Evolutionary conservation across 2,797 vertebrate genomes (phyloP).

Genomic region (Phoeniculus purpureus): DNA sequence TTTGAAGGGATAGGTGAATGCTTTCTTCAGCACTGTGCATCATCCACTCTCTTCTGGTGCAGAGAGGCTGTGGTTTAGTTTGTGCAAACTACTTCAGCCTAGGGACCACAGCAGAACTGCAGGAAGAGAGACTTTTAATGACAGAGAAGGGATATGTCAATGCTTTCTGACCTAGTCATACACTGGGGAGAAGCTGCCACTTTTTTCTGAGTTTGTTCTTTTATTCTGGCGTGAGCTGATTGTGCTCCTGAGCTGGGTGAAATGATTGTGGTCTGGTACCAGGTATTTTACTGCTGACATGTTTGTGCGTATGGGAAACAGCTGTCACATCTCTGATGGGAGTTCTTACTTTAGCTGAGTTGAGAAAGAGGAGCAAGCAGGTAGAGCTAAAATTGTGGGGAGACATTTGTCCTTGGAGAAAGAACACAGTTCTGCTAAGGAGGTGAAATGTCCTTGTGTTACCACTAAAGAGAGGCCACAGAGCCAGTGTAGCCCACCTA

Average conservation of each 20-base stretch:
- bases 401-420: not conserved
- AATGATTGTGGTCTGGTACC: not conserved
- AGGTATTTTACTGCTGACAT: not conserved
- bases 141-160: not conserved
- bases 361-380: not conserved
- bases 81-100: not conserved
- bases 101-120: not conserved
- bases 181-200: not conserved
- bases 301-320: not conserved
- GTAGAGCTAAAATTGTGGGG: not conserved
- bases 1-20: not conserved
- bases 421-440: not conserved
- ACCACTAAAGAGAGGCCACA: not conserved
- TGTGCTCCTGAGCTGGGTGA: not conserved
- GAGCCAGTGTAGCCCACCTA: too few relatives aligned
- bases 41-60: not conserved
- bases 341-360: not conserved
- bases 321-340: not conserved
- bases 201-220: not conserved
- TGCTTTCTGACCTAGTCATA: not conserved
- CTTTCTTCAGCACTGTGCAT: not conserved
- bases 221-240: not conserved
- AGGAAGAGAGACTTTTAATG: not conserved
- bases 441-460: not conserved
- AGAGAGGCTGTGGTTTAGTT: not conserved